Evolutionary conservation across 1,140 invertebrate species (phyloP), one percentile per base, ranked within the genome.

Genomic region (Aphidius gifuensis): DNA sequence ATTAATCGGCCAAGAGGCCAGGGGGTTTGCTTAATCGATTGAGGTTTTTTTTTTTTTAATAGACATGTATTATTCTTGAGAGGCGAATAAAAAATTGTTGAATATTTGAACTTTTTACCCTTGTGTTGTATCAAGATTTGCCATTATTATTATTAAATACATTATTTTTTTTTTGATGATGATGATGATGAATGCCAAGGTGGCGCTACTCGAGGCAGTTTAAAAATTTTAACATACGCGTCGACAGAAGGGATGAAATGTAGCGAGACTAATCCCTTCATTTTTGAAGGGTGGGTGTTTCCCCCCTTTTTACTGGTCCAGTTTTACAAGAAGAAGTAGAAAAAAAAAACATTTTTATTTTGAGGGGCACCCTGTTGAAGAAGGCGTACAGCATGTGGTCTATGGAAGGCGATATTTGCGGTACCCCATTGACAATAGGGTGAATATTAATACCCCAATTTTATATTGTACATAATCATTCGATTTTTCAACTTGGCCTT

Each of bases 211-310:
- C 7, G 43, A 7, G 32, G 53, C 43, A 40, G 53, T 55, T 55
- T 55, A 55, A 55, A 38, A 55, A 67, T 67, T 59, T 50, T 54
- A 65, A 66, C 72, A 76, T 79, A 79, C 77, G 75, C 74, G 70
- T 66, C 71, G 75, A 77, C 77, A 77, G 72, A 78, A 79, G 76
- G 77, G 76, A 70, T 71, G 72, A 78, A 79, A 79, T 78, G 76
- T 78, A 78, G 74, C 74, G 76, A 77, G 64, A 72, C 76, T 78
- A 79, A 79, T 78, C 76, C 73, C 54, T 54, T 23, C 44, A 56
- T 9, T 55, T 21, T 42, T 56, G 66, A 59, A 44, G 62, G 66
- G 23, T 32, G 23, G 4, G 5, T 23, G 21, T 45, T 2, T 39
- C 16, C 40, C 54, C 32, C 42, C 39, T 32, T 9, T 23, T 9